Evolutionary conservation across 2,113 vertebrate species (phyloP).

Genomic region (human (Homo sapiens)): DNA sequence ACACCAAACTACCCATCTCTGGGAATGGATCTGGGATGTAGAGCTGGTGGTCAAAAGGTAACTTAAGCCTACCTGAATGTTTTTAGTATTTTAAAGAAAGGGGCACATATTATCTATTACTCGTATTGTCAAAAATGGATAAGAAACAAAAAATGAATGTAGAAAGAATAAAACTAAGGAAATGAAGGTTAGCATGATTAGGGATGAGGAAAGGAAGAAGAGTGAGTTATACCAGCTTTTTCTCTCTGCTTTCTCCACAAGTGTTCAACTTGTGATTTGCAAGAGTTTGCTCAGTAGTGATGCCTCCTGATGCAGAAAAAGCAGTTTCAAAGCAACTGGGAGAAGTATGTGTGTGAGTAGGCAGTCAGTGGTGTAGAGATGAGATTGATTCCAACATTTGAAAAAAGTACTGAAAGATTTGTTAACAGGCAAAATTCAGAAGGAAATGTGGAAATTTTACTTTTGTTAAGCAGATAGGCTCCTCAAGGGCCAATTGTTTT

Average conservation of each 20-base stretch:
- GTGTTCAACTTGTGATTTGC: not conserved
- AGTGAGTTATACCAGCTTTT: not conserved
- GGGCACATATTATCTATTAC: not conserved
- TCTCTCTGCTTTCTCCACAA: not conserved
- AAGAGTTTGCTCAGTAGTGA: not conserved
- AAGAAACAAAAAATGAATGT: not conserved
- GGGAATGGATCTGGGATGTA: not conserved
- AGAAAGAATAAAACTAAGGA: not conserved
- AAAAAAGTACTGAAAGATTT: not conserved
- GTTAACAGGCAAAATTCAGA: not conserved
- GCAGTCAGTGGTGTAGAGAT: not conserved
- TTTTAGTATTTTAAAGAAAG: conserved; percentile 8
- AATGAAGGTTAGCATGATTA: not conserved
- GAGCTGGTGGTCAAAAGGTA: not conserved
- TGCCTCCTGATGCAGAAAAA: not conserved
- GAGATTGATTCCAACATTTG: not conserved
- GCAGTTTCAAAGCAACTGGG: not conserved
- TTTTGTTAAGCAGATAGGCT: not conserved
- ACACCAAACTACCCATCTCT: not conserved
- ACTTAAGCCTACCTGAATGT: not conserved
- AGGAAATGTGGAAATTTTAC: not conserved
- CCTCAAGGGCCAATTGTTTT: not conserved
- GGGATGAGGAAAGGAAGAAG: not conserved
- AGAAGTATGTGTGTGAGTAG: not conserved
- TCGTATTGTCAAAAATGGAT: not conserved